Conservation (phyloP, 2,797 vertebrate species). For the Halcyon chelicuti region DNA sequence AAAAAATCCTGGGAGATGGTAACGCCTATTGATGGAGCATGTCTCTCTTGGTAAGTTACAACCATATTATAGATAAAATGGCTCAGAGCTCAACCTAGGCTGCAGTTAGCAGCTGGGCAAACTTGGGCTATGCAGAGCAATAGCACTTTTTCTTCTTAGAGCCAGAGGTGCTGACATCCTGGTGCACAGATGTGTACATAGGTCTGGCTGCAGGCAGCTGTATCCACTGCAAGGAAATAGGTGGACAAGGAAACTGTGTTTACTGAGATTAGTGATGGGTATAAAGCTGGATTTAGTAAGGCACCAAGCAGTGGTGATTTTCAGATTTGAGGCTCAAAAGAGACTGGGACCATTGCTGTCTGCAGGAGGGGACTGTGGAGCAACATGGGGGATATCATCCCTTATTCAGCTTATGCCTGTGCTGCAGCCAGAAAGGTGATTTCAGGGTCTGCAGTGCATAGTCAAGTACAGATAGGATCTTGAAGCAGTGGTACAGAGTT, state of each 20-base stretch:
- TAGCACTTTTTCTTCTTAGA: not conserved
- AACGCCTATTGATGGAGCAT: not conserved
- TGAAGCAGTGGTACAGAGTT: not conserved
- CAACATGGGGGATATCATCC: not conserved
- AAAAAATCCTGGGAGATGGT: not conserved
- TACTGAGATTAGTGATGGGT: not conserved
- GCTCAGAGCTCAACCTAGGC: not conserved
- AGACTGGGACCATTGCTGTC: not conserved
- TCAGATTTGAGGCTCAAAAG: not conserved
- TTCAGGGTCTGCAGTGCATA: not conserved
- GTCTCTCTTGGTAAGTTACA: not conserved
- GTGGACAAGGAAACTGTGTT: not conserved
- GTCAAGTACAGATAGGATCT: not conserved
- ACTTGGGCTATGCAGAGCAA: not conserved
- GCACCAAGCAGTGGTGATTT: not conserved
- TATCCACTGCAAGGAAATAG: not conserved
- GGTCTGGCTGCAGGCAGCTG: not conserved
- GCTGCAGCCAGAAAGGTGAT: not conserved
- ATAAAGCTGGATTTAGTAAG: not conserved
- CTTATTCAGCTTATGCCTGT: not conserved
- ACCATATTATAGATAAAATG: not conserved
- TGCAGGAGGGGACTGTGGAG: not conserved
- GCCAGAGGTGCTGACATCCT: not conserved
- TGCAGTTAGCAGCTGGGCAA: not conserved
- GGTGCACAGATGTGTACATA: accelerated